Evolutionary conservation across 2,113 vertebrate species (phyloP).

Genomic region (Galeopterus variegatus): DNA sequence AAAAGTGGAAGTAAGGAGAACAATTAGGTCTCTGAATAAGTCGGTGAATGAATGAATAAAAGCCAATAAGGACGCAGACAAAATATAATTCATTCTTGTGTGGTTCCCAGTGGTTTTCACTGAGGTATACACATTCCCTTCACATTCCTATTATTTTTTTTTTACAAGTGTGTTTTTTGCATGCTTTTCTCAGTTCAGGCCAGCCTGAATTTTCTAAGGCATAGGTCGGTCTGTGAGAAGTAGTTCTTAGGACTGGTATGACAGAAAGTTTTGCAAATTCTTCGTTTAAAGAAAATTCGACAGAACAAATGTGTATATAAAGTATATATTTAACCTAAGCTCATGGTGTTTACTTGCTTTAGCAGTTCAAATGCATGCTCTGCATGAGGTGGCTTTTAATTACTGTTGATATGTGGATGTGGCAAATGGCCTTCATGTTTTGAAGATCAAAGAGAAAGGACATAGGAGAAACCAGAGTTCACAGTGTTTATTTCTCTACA

Average conservation of each 20-base stretch:
- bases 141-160: neutral
- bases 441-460: neutral
- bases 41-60: neutral
- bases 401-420: neutral
- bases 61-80: neutral
- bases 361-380: neutral
- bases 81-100: neutral
- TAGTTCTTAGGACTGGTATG: neutral
- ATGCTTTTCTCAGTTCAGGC: neutral
- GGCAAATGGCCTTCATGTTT: neutral
- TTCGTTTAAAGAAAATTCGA: neutral
- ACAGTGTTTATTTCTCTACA: neutral
- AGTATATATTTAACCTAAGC: neutral
- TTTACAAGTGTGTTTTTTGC: neutral
- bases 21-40: neutral
- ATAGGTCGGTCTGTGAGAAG: neutral
- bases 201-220: conserved; percentile 9
- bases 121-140: neutral
- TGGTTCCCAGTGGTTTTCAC: neutral
- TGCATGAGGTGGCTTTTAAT: neutral
- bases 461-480: neutral
- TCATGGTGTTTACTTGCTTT: neutral
- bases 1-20: neutral
- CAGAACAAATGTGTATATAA: neutral
- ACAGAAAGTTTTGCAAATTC: neutral